These are phyloP conservation scores for Ceryle rudis DNA, from an alignment of 2,797 vertebrate species.

Conservation along the genomic window DNA sequence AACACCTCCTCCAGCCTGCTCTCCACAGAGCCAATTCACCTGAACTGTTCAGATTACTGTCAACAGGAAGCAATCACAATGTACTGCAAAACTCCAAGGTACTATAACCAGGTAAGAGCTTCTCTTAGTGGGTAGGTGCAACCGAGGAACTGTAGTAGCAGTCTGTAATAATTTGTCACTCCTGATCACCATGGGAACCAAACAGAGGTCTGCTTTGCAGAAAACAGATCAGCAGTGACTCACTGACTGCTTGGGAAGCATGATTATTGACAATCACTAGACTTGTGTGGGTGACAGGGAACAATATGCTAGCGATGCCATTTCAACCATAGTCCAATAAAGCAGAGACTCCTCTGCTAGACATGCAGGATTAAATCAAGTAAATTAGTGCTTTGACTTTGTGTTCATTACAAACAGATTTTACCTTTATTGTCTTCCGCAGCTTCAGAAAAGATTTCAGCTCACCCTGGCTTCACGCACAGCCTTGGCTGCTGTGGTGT, in stretches of 20 bases:
- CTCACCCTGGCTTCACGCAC: no score
- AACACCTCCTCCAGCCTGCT: neutral
- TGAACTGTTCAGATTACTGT: constrained; percentile 8
- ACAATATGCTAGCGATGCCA: neutral
- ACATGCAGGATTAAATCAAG: neutral
- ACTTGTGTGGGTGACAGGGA: constrained; percentile 53
- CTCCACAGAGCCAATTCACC: constrained; percentile 1
- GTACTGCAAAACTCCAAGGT: neutral
- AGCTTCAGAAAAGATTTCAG: neutral
- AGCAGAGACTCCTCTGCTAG: constrained; percentile 3
- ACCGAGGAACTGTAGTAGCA: constrained; percentile 33
- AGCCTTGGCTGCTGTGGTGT: no score
- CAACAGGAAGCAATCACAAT: neutral
- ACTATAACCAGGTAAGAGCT: constrained; percentile 20
- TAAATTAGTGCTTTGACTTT: neutral
- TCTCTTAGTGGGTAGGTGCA: neutral
- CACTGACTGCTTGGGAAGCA: neutral
- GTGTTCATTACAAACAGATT: neutral
- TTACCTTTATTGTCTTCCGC: neutral
- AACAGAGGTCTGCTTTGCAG: constrained; percentile 41
- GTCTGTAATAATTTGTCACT: constrained; percentile 49
- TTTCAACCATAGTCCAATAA: neutral
- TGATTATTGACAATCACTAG: constrained; percentile 47
- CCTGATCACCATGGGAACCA: constrained; percentile 65
- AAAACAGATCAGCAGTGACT: constrained; percentile 66